Conservation (phyloP, 2,113 vertebrate species). For the Vulpes lagopus region DNA sequence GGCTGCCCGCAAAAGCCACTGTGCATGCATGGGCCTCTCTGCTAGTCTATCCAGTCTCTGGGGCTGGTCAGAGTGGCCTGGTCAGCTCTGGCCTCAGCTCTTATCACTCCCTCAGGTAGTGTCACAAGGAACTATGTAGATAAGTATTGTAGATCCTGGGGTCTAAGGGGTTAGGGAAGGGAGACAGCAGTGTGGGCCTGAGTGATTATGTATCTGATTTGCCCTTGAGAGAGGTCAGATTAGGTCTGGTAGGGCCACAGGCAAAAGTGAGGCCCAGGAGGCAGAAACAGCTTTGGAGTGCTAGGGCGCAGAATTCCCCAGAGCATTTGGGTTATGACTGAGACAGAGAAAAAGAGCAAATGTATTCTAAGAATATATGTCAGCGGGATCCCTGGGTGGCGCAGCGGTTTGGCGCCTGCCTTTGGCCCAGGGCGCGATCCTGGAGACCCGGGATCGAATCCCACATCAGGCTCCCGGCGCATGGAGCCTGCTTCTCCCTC, state of each 20-base stretch:
- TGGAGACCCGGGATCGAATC: no score
- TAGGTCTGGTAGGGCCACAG: neutral
- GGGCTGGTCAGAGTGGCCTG: neutral
- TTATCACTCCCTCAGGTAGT: neutral
- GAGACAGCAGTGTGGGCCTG: neutral
- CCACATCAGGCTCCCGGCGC: no score
- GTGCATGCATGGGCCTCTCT: neutral
- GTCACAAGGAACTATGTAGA: neutral
- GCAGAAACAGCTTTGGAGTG: neutral
- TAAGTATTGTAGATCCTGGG: neutral
- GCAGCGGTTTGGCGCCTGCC: no score
- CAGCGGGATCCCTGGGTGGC: no score
- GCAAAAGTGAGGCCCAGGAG: neutral
- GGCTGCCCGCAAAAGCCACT: neutral
- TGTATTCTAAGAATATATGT: neutral
- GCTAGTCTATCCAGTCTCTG: neutral
- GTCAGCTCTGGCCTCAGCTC: neutral
- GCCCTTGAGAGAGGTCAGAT: neutral
- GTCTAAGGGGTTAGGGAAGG: neutral
- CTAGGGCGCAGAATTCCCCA: neutral
- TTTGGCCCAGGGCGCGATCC: no score
- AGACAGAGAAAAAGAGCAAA: neutral
- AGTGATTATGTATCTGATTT: neutral
- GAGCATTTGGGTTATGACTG: neutral
- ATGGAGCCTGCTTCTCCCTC: no score